A percentile compares a stretch with the other conserved stretches of the same genome.
Evolutionary conservation across 2,888 invertebrate species (phyloP).

Genomic region (Nephrotoma guestfalica): DNA sequence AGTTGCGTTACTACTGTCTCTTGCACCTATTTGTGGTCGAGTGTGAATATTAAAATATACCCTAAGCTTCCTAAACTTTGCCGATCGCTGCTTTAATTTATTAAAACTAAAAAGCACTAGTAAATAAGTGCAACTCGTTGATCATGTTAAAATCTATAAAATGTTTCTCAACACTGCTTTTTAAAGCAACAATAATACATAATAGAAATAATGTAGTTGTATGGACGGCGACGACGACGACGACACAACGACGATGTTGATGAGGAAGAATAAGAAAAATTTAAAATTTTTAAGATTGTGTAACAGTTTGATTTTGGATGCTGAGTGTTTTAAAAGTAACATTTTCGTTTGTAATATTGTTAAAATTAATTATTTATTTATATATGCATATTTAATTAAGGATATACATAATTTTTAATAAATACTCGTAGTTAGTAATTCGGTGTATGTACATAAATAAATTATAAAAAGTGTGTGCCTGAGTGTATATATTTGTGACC

Average conservation of each 20-base stretch:
- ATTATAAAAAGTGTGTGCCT: background rate
- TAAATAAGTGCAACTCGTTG: too few relatives aligned
- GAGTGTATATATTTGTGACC: background rate
- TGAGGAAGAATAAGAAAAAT: background rate
- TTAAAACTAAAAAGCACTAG: too few relatives aligned
- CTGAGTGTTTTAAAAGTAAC: background rate
- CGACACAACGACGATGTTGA: background rate
- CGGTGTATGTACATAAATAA: background rate
- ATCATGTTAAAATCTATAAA: too few relatives aligned
- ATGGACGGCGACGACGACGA: background rate
- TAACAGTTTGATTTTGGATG: conserved; percentile 4
- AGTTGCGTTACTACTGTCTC: too few relatives aligned
- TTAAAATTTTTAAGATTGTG: background rate
- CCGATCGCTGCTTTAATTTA: too few relatives aligned
- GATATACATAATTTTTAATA: background rate
- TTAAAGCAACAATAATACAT: background rate
- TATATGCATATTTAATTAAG: background rate
- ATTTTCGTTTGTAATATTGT: background rate
- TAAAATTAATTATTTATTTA: background rate
- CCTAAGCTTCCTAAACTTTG: too few relatives aligned
- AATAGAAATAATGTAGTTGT: background rate
- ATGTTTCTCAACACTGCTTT: background rate
- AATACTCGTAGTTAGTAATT: background rate
- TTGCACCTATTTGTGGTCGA: too few relatives aligned
- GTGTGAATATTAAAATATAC: too few relatives aligned